Evolutionary conservation across 30 jellyfish, hydroid and myxozoan genomes (phyloP), one percentile per base, ranked within the genome.

Genomic region (Cassiopea xamachana): DNA sequence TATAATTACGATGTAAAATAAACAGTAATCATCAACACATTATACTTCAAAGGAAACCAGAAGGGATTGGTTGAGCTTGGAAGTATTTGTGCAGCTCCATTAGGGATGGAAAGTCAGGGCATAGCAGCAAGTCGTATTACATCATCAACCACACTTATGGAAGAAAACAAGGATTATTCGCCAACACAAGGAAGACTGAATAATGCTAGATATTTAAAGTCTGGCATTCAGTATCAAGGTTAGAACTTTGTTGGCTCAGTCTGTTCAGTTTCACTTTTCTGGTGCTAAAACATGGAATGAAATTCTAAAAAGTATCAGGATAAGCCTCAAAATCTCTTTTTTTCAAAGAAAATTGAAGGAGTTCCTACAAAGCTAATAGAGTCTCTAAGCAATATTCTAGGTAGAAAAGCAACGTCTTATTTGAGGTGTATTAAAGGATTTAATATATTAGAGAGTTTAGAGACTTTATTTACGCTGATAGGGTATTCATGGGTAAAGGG

Each of bases 221-320:
- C 93, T 7, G 97, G 92, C 17, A 83, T 83, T 69, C 92, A 90
- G 19, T 90, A 90, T 77, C 97, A 90, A 79, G 97, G 97, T 90
- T 5, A 5, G 71, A 8, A 62, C 46, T 60, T 47, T 3, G 2
- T 18, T 15, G 7, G 9, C 8, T 27, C n/a, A 3, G 27, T 73
- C 82, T 27, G 3, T 19, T 73, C 48, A 69, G 14, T 9, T 9
- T 51, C 64, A 51, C 9, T 51, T 51, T 51, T 9, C 4, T n/a
- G n/a, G n/a, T n/a, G n/a, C n/a, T n/a, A n/a, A n/a, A n/a, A n/a
- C n/a, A n/a, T n/a, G n/a, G n/a, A n/a, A n/a, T n/a, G n/a, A n/a
- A n/a, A n/a, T n/a, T n/a, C n/a, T n/a, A n/a, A n/a, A n/a, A n/a
- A n/a, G n/a, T n/a, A n/a, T n/a, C n/a, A n/a, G n/a, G n/a, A n/a